A percentile compares a stretch with the other conserved stretches of the same genome.
These are phyloP conservation scores for Beris morrisii DNA, from an alignment of 2,888 invertebrate genomes.

Conservation along the genomic window DNA sequence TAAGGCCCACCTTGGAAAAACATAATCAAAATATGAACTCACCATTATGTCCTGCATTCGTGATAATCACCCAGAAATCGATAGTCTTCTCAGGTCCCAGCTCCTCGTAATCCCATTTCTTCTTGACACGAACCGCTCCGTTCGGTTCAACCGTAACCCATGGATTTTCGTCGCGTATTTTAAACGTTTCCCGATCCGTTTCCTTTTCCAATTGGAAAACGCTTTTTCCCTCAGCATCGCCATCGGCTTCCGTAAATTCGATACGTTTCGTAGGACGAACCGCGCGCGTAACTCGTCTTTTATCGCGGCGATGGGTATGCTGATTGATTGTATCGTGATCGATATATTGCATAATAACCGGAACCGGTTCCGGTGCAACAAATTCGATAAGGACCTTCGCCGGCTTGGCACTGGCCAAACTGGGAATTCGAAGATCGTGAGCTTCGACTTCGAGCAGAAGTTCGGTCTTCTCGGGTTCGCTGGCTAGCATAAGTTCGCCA, in stretches of 20 bases:
- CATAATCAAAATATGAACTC: conserved; percentile 52
- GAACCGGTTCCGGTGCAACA: conserved; percentile 61
- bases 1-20: too few species aligned
- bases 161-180: conserved; percentile 89
- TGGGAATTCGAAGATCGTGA: conserved; percentile 78
- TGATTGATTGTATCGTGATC: conserved; percentile 56
- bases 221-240: conserved; percentile 82
- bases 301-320: conserved; percentile 66
- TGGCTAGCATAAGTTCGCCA: conserved; percentile 82
- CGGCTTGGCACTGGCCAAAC: conserved; percentile 68
- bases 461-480: conserved; percentile 71
- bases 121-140: conserved; percentile 89
- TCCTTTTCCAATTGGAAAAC: conserved; percentile 91
- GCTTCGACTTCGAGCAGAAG: conserved; percentile 76
- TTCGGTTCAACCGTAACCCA: conserved; percentile 92
- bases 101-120: conserved; percentile 97
- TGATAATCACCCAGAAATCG: conserved; percentile 94
- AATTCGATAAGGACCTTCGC: conserved; percentile 79
- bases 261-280: conserved; percentile 93
- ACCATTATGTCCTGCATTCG: conserved; percentile 87
- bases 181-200: conserved; percentile 88
- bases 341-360: conserved; percentile 63
- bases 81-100: conserved; percentile 92
- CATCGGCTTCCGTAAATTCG: conserved; percentile 89
- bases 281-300: conserved; percentile 81